A percentile compares a stretch with the other conserved stretches of the same genome.
phyloP scores from a whole-genome alignment of 2,888 invertebrate species.

The Fragum whitleyi region DNA sequence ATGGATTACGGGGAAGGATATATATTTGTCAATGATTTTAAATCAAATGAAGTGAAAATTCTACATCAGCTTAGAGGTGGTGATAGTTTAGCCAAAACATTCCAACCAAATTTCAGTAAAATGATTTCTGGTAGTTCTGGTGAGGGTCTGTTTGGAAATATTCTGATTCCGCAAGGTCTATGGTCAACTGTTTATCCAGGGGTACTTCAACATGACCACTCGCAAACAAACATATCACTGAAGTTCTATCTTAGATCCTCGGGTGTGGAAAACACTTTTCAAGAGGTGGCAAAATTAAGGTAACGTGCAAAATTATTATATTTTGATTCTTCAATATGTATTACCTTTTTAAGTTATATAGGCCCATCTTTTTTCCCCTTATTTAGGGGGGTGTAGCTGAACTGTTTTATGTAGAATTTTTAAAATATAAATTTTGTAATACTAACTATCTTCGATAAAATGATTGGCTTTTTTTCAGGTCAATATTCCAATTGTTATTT shows the following conservation, averaged over 20 bases:
- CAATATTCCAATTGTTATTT: too few species aligned
- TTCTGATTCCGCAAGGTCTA: slow-evolving; percentile 51
- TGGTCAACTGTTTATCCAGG: slow-evolving; percentile 67
- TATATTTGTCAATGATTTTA: slow-evolving; percentile 70
- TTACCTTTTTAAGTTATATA: too few species aligned
- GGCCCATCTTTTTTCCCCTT: too few species aligned
- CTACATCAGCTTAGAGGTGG: slow-evolving; percentile 37
- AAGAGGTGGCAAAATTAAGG: slow-evolving; percentile 77
- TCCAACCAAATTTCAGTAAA: slow-evolving; percentile 17
- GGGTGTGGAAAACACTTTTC: slow-evolving; percentile 65
- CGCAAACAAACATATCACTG: slow-evolving; percentile 62
- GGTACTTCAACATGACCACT: slow-evolving; percentile 43
- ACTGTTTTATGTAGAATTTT: too few species aligned
- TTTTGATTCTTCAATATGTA: too few species aligned
- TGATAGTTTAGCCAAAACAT: slow-evolving; percentile 38
- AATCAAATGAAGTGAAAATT: slow-evolving; percentile 60
- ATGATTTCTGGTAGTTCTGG: slow-evolving; percentile 7
- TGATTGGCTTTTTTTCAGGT: too few species aligned
- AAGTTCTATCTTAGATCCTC: slow-evolving; percentile 68
- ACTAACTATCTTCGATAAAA: too few species aligned
- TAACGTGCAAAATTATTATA: too few species aligned
- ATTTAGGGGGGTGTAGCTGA: too few species aligned
- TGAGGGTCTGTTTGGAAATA: not conserved
- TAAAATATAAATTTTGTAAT: too few species aligned
- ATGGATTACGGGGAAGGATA: slow-evolving; percentile 68